These are phyloP conservation scores for Nasonovia ribisnigri DNA, from an alignment of 2,888 invertebrate genomes.

Conservation along the genomic window DNA sequence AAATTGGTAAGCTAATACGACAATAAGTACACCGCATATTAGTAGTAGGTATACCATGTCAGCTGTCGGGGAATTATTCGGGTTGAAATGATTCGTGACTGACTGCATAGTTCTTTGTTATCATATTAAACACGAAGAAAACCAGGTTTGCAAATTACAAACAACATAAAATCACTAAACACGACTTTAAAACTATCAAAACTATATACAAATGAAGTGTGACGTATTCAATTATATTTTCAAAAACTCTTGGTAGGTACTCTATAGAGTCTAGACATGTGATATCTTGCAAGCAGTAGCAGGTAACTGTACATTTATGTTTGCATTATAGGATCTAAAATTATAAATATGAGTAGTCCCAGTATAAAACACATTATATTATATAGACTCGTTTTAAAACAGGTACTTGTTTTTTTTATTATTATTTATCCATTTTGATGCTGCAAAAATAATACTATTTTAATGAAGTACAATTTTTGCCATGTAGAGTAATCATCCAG, in stretches of 20 bases:
- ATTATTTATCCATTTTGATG: not conserved
- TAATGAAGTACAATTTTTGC: not conserved
- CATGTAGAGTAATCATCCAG: not conserved
- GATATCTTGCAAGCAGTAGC: not conserved
- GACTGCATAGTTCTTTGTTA: not conserved
- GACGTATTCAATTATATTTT: conserved; percentile 17
- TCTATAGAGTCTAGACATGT: not conserved
- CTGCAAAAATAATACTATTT: not conserved
- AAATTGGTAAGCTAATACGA: not conserved
- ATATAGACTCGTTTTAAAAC: conserved; percentile 23
- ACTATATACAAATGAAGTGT: not conserved
- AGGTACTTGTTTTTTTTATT: conserved; percentile 23
- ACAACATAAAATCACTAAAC: not conserved
- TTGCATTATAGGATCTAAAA: not conserved
- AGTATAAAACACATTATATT: not conserved
- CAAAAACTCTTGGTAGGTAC: not conserved
- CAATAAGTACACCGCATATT: not conserved
- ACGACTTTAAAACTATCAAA: not conserved
- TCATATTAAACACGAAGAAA: not conserved
- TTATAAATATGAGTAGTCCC: not conserved
- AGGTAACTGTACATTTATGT: conserved; percentile 38
- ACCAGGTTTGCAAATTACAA: not conserved
- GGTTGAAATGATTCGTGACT: not conserved
- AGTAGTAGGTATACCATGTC: not conserved
- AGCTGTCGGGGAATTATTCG: not conserved